Evolutionary conservation across 2,797 vertebrate species (phyloP), one percentile per base, ranked within the genome.

Genomic region (Propithecus deckenii): DNA sequence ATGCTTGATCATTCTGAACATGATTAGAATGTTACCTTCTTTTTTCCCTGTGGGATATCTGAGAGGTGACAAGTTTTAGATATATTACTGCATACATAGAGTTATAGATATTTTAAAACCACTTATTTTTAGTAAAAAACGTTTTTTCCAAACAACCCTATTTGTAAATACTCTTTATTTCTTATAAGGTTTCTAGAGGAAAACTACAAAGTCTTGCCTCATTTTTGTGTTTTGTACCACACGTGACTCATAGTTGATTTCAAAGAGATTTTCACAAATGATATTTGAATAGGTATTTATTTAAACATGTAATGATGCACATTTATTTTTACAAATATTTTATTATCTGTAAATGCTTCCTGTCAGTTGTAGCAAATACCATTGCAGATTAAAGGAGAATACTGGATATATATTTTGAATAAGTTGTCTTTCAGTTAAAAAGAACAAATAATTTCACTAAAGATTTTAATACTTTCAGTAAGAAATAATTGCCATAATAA

Each of bases 81-180:
- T 75, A 59, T 91, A 83, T 94, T 85, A 76, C 20, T 50, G 1
- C 2, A 32, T 46, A 48, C 1, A 22, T 7, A 43, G 12, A 80
- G 20, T 55, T 92, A 8, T 65, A 65, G 13, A n/a, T 78, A 69
- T 72, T 67, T 43, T 5, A 84, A 92, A 94, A 61, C 18, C 95
- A 30, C 22, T 74, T 52, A 67, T 91, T 93, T 89, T 87, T 55
- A 65, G 71, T 92, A 67, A 94, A 80, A 95, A 71, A 30, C 9
- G 50, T 8, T 35, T 55, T 80, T 65, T 12, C 17, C 25, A 25
- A 30, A 46, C 6, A 94, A 85, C 13, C 1, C 17, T 17, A 59
- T 92, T 94, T 96, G 18, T 78, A 92, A 92, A 90, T 86, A 46
- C 4, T 93, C 55, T 84, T 91, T 4, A 74, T 85, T 96, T 91